These are phyloP conservation scores for Macroteleia sp. DNA, from an alignment of 2,888 invertebrate genomes.

Conservation along the genomic window DNA sequence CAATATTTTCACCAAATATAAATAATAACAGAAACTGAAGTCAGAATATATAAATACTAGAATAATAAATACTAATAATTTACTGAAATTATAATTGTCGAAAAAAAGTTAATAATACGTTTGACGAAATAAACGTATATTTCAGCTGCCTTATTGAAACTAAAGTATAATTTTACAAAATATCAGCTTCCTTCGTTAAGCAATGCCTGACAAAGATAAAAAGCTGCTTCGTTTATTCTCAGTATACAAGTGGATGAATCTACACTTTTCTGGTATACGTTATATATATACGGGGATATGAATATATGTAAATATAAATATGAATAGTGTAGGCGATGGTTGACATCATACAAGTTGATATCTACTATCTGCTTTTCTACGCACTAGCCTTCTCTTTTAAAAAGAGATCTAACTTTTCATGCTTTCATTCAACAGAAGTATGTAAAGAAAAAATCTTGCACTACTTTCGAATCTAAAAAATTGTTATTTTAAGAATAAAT, in stretches of 20 bases:
- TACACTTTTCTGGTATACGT: conserved; percentile 51
- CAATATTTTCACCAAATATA: too few species aligned
- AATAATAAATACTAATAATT: too few species aligned
- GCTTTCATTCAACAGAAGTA: too few species aligned
- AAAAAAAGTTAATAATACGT: too few species aligned
- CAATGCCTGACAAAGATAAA: conserved; percentile 76
- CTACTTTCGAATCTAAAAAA: too few species aligned
- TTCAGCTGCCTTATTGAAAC: conserved; percentile 13
- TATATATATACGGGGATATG: conserved; percentile 12
- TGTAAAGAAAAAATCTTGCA: too few species aligned
- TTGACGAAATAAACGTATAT: conserved; percentile 6
- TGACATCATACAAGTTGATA: conserved; percentile 76
- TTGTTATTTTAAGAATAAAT: too few species aligned
- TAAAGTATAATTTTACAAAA: conserved; percentile 21
- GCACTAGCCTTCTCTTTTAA: conserved; percentile 44
- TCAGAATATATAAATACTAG: too few species aligned
- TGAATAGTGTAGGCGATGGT: conserved; percentile 77
- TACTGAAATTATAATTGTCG: too few species aligned
- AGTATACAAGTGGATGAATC: conserved; percentile 68
- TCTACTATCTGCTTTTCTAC: conserved; percentile 78
- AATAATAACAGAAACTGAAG: too few species aligned
- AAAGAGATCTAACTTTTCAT: too few species aligned
- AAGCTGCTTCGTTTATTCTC: conserved; percentile 70
- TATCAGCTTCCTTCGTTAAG: conserved; percentile 76
- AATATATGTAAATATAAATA: conserved; percentile 53